Base-by-base conservation (phyloP, 2,888 invertebrate species). In the Mimumesa dahlbomi region DNA sequence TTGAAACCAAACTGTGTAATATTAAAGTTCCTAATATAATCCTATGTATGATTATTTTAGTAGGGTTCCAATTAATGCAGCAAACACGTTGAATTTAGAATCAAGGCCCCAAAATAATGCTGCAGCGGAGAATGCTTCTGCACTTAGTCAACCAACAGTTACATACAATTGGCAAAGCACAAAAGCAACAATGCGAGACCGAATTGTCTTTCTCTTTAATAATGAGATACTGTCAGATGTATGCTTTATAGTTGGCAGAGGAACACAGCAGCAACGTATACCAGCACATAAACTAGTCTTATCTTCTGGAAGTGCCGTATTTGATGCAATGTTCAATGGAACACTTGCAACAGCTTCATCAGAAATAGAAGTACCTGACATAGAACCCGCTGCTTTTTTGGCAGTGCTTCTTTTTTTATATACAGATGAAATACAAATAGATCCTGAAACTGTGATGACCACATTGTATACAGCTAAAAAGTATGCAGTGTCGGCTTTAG, bases 241-340 rank as follows among this genome's bases (percentile, higher is more conserved):
- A 3, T 94, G 93, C 82, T 96, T 96, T 82, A 91, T 95, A 36
- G 95, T 96, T 13, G 95, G 96, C 0, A 93, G 93, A 81, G 94
- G 93, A 45, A 91, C 91, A 0, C 92, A 92, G 67, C 92, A 92
- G 71, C 93, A 94, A 85, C 91, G 93, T 11, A 94, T 96, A 70
- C 95, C 95, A 0, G 96, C 96, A 0, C 95, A 95, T 82, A 94
- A 93, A 87, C 94, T 96, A 83, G 94, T 96, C 0, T 88, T 96
- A 31, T 94, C 95, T 0, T 94, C 95, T 6, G 95, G 96, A 0
- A 95, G 95, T 84, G 95, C 95, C 0, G 96, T 96, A 1, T 96
- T 96, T 86, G 95, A 96, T 88, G 95, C 95, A 5, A 94, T 96
- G 94, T 96, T 96, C 84, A 95, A 95, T 85, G 95, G 96, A 25